Evolutionary conservation across 1,140 invertebrate species (phyloP), one percentile per base, ranked within the genome.

Genomic region (Meloidogyne chitwoodi): DNA sequence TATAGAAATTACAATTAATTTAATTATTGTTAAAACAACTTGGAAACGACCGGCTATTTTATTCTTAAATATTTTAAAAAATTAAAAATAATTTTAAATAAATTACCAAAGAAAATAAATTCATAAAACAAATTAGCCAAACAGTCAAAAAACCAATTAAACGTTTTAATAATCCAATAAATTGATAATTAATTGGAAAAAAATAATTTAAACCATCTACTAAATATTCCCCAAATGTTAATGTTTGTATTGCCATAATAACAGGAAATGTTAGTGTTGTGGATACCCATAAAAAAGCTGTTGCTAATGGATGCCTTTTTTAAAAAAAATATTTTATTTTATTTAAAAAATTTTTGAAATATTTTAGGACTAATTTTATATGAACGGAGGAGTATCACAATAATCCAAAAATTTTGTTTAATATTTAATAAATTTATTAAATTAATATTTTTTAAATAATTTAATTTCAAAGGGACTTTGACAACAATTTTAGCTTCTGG

Each of bases 281-380:
- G 41, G 80, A 76, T 16, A 86, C 81, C 68, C 77, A 87, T 19
- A 87, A 68, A 68, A 85, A 87, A 10, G 83, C 77, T 8, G 79
- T 66, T 0, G 84, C 84, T 14, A 87, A n/a, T 4, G 85, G 83
- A 75, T 84, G 76, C 83, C 83, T 85, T 77, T 63, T n/a, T n/a
- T n/a, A n/a, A 79, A 77, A 4, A 10, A 41, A 41, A 19, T n/a
- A 16, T n/a, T 61, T 16, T 8, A 16, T n/a, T 56, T 73, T 73
- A 5, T 38, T 24, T 34, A 1, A 38, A n/a, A 31, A 31, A 31
- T 2, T 31, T 31, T 73, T 12, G 22, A 73, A 10, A 19, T 22
- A 74, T 26, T 74, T 75, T n/a, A n/a, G 24, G 44, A 16, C 3
- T 38, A 22, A 77, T 34, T 77, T 16, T 14, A 76, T 26, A 22